Evolutionary conservation across 2,888 invertebrate species (phyloP), one percentile per base, ranked within the genome.

Genomic region (Ophioninae sp.): DNA sequence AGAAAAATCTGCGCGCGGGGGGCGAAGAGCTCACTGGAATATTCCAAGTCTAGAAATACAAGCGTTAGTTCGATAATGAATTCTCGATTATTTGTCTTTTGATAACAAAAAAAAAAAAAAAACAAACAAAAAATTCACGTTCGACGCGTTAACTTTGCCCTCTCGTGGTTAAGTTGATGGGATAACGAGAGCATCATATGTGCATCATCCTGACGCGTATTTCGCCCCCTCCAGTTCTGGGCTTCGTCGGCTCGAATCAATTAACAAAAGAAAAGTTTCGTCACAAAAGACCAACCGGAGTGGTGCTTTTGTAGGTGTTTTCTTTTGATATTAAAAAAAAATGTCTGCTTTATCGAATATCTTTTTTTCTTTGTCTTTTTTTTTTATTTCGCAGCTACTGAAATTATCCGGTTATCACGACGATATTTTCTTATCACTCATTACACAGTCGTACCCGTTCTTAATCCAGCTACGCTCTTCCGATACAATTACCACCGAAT

Each of bases 71-170:
- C 75, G 88, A 89, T 89, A 88, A 87, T 85, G 85, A 86, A 87
- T 87, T 86, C 80, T 68, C 39, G 20, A 82, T 82, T 88, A 85
- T 86, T 88, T 87, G 81, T 85, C 70, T 68, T 82, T 44, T 83
- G 90, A 90, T 90, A 88, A 87, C 75, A 74, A 85, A 83, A 85
- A 59, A 62, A 67, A 67, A 21, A 67, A 21, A n/a, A n/a, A n/a
- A n/a, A n/a, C n/a, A n/a, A n/a, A n/a, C n/a, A 67, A 67, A 44
- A 41, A 7, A 64, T 59, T 41, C 65, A 64, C 65, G 23, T 85
- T 50, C 56, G 59, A 30, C 21, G 67, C 69, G 57, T 81, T 69
- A 83, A 85, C 80, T 85, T 85, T 85, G 80, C 64, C 77, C 83
- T 77, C 79, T 69, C 74, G 74, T 57, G 65, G 50, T n/a, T 56